Evolutionary conservation across 2,113 vertebrate species (phyloP).

Genomic region (Addax nasomaculatus): DNA sequence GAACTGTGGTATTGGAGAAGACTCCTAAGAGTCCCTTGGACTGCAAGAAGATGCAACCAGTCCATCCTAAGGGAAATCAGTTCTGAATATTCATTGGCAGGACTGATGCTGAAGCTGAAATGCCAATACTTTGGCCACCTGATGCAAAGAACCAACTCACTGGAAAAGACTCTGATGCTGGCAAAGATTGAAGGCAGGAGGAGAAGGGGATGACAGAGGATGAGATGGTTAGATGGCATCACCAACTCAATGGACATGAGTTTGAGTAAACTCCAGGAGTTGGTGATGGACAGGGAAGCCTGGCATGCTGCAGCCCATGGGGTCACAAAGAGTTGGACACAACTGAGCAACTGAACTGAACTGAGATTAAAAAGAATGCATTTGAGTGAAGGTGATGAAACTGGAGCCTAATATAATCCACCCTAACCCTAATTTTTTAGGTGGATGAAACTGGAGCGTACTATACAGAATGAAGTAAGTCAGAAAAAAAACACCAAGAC

Average conservation of each 20-base stretch:
- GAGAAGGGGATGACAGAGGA: neutral
- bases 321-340: neutral
- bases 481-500: neutral
- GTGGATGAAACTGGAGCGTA: neutral
- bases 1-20: neutral
- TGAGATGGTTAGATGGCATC: neutral
- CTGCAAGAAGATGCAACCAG: neutral
- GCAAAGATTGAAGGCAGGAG: neutral
- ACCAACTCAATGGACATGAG: neutral
- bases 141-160: neutral
- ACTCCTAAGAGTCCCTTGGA: neutral
- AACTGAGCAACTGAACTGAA: neutral
- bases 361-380: neutral
- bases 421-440: neutral
- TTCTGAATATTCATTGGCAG: neutral
- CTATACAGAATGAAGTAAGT: neutral
- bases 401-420: neutral
- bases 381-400: neutral
- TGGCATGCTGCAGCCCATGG: neutral
- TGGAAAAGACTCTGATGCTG: neutral
- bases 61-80: neutral
- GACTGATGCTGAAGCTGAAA: neutral
- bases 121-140: neutral
- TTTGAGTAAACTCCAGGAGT: neutral
- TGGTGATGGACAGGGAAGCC: neutral